Evolutionary conservation across 2,888 invertebrate genomes (phyloP).

Genomic region (Hydrotaea diabolus): DNA sequence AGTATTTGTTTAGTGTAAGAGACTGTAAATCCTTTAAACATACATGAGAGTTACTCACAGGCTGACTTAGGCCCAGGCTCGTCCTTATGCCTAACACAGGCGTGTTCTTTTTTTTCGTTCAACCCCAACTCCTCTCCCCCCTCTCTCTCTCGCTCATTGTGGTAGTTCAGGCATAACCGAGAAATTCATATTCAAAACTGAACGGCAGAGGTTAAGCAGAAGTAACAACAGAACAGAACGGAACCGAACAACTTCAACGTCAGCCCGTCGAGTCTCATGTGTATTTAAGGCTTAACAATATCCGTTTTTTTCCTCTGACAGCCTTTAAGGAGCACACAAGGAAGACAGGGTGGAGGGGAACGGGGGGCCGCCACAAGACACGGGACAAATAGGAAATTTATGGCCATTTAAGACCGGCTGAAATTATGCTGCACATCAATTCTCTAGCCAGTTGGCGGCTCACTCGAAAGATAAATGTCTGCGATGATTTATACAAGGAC

Average conservation of each 20-base stretch:
- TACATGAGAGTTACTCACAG: constrained; percentile 46
- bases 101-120: not conserved
- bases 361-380: not conserved
- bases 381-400: constrained; percentile 35
- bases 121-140: no score
- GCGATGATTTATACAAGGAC: not conserved
- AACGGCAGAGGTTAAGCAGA: constrained; percentile 38
- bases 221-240: constrained; percentile 32
- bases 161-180: constrained; percentile 11
- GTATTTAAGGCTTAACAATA: constrained; percentile 62
- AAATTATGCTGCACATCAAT: constrained; percentile 24
- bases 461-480: constrained; percentile 15
- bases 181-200: constrained; percentile 34
- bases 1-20: constrained; percentile 58
- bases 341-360: not conserved
- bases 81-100: not conserved
- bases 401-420: constrained; percentile 20
- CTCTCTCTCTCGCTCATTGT: not conserved
- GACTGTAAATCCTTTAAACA: constrained; percentile 64
- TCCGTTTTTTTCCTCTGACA: constrained; percentile 57
- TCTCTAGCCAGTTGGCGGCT: not conserved
- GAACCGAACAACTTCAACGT: no score
- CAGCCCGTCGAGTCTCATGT: constrained; percentile 49
- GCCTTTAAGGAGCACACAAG: no score
- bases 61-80: constrained; percentile 34